A percentile compares a stretch with the other conserved stretches of the same genome.
phyloP scores from a whole-genome alignment of 2,888 invertebrate genomes.

The Nipponacmea schrenckii region DNA sequence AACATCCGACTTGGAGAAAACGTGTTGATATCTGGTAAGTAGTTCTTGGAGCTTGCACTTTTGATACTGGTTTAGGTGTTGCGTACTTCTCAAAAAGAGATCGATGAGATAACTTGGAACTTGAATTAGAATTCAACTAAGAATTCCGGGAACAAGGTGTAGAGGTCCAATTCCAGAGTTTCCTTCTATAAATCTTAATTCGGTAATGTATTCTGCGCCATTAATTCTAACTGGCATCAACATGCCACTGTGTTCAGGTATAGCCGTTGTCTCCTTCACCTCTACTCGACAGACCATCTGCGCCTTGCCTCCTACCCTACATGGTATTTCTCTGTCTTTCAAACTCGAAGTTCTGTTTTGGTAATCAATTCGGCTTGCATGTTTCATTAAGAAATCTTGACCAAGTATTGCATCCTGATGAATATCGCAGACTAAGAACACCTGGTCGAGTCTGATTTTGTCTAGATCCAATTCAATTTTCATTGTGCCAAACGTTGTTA shows the following conservation, averaged over 20 bases:
- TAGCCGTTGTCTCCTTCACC: constrained; percentile 3
- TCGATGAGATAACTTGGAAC: no score
- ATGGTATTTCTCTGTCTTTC: constrained; percentile 12
- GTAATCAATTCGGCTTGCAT: constrained; percentile 7
- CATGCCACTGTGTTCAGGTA: background rate
- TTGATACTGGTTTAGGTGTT: no score
- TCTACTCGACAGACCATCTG: constrained; percentile 14
- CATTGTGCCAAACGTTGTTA: background rate
- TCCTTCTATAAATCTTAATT: constrained; percentile 11
- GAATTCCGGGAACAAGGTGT: no score
- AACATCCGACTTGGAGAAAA: constrained; percentile 24
- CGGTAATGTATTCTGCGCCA: background rate
- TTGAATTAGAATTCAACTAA: no score
- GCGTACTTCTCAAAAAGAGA: no score
- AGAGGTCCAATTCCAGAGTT: no score
- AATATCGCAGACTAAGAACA: constrained; percentile 20
- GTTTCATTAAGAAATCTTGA: constrained; percentile 24
- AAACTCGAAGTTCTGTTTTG: background rate
- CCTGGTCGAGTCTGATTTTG: background rate
- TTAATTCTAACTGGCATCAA: constrained; percentile 13
- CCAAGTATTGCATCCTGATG: constrained; percentile 20
- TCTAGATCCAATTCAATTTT: background rate
- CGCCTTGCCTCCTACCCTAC: background rate
- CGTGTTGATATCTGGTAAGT: constrained; percentile 17
- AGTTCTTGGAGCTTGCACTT: no score